Percentiles rank a stretch among this genome's conserved stretches.
These are phyloP conservation scores for Tokudaia muenninki DNA, from an alignment of 2,797 vertebrate genomes.

Conservation along the genomic window DNA sequence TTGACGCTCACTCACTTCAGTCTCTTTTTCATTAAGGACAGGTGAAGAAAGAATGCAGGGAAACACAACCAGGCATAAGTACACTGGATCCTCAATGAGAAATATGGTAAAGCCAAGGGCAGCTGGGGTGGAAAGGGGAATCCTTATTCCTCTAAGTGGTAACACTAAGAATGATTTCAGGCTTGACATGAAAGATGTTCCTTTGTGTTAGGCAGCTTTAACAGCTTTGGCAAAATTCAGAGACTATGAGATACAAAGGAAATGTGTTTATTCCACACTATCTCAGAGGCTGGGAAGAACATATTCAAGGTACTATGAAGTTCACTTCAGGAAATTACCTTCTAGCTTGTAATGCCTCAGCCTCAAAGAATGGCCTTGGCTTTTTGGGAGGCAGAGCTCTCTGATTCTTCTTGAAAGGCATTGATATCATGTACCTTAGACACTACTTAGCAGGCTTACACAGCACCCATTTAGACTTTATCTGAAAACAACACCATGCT, in stretches of 20 bases:
- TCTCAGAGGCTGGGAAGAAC: not conserved
- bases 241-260: not conserved
- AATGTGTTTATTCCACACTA: not conserved
- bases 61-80: slow-evolving; percentile 60
- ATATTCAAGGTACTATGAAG: not conserved
- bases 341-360: not conserved
- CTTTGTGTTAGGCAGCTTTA: not conserved
- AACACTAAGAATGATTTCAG: slow-evolving; percentile 53
- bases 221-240: not conserved
- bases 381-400: not conserved
- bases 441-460: not conserved
- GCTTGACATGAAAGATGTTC: not conserved
- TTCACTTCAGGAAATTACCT: not conserved
- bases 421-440: not conserved
- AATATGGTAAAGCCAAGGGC: slow-evolving; percentile 56
- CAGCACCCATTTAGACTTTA: not conserved
- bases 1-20: slow-evolving; percentile 62
- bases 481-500: not conserved
- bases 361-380: not conserved
- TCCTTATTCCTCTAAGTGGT: not conserved
- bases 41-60: slow-evolving; percentile 72
- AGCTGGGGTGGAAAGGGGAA: not conserved
- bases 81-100: not conserved
- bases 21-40: slow-evolving; percentile 79
- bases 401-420: not conserved